Conservation (phyloP, 1,140 invertebrate genomes). For the Bombyx mandarina region DNA sequence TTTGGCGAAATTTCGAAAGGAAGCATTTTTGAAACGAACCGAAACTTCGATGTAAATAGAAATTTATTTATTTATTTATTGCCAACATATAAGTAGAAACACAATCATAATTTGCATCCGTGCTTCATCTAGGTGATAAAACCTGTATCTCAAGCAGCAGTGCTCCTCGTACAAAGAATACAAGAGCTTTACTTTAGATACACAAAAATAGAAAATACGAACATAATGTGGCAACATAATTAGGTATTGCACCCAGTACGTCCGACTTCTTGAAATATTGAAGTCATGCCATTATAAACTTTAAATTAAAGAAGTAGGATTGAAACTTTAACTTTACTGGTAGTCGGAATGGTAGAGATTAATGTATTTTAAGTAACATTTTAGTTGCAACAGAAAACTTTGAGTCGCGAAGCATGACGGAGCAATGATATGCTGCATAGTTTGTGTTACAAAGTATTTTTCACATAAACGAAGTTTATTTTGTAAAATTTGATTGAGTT, state of each 20-base stretch:
- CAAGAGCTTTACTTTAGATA: no score
- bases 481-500: no score
- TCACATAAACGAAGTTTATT: no score
- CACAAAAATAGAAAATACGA: slow-evolving; percentile 1
- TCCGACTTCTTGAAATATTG: slow-evolving; percentile 21
- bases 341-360: slow-evolving; percentile 33
- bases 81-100: no score
- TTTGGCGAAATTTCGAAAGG: slow-evolving; percentile 17
- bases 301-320: slow-evolving; percentile 20
- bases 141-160: slow-evolving; percentile 8
- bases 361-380: slow-evolving; percentile 47
- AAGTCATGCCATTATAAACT: slow-evolving; percentile 19
- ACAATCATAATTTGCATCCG: background rate
- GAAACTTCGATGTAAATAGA: background rate
- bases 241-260: slow-evolving; percentile 22
- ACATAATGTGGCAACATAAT: slow-evolving; percentile 12
- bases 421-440: slow-evolving; percentile 19
- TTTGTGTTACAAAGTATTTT: background rate
- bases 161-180: no score
- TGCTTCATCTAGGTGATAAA: slow-evolving; percentile 29
- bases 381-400: slow-evolving; percentile 43
- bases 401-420: slow-evolving; percentile 30
- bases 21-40: slow-evolving; percentile 2
- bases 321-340: slow-evolving; percentile 17
- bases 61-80: background rate